phyloP scores from a whole-genome alignment of 2,888 invertebrate genomes.

The Agonopterix arenella region DNA sequence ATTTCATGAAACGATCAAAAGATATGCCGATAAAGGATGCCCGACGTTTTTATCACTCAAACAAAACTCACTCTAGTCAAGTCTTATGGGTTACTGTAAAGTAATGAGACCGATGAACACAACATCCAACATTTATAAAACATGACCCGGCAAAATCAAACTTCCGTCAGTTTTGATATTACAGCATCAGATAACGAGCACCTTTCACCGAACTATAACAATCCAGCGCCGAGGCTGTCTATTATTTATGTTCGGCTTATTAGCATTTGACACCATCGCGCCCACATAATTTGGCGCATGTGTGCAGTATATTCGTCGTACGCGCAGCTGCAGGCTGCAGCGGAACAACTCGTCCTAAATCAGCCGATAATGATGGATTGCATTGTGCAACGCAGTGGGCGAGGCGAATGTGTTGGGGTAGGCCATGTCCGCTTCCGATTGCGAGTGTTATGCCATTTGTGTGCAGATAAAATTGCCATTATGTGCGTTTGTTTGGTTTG shows the following conservation, averaged over 20 bases:
- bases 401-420: slow-evolving; percentile 47
- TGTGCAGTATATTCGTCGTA: slow-evolving; percentile 5
- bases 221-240: not conserved
- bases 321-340: slow-evolving; percentile 57
- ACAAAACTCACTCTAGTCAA: too few relatives aligned
- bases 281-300: slow-evolving; percentile 26
- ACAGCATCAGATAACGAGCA: not conserved
- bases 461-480: slow-evolving; percentile 2
- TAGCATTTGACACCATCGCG: slow-evolving; percentile 39
- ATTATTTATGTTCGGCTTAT: slow-evolving; percentile 26
- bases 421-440: slow-evolving; percentile 68
- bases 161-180: not conserved
- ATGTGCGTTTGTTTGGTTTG: not conserved
- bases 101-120: too few relatives aligned
- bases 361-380: slow-evolving; percentile 53
- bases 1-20: too few relatives aligned
- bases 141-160: not conserved
- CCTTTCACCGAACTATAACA: not conserved
- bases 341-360: slow-evolving; percentile 52
- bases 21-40: too few relatives aligned
- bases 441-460: slow-evolving; percentile 40
- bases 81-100: too few relatives aligned
- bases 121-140: not conserved
- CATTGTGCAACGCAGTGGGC: slow-evolving; percentile 59
- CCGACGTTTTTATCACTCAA: too few relatives aligned